Conservation (phyloP, 1,140 invertebrate species). For the Sarcophaga peregrina region DNA sequence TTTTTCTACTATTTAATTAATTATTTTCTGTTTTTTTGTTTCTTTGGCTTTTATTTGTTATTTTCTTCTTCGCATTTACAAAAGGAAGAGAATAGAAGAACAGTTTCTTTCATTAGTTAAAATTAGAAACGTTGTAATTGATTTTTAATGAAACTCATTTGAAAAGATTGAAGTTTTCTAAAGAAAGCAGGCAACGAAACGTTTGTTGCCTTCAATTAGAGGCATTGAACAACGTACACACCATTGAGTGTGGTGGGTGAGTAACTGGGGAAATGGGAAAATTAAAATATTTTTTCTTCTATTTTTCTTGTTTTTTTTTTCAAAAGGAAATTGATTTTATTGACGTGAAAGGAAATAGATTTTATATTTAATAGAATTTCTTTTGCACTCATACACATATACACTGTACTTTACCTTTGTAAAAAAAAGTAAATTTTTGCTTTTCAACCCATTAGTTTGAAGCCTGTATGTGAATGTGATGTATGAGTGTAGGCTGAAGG, state of each 20-base stretch:
- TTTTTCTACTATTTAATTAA: not conserved
- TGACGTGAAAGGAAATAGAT: not conserved
- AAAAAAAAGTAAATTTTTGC: too few species aligned
- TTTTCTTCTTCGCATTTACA: not conserved
- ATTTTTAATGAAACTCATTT: not conserved
- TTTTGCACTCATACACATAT: too few species aligned
- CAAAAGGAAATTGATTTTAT: constrained; percentile 9
- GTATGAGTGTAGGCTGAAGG: too few species aligned
- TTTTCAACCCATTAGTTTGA: too few species aligned
- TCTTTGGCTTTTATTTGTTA: not conserved
- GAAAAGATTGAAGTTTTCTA: not conserved
- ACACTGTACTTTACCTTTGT: too few species aligned
- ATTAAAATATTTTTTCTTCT: not conserved
- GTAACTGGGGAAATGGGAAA: not conserved
- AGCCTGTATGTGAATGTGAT: too few species aligned
- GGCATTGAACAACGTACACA: too few species aligned
- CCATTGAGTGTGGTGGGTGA: too few species aligned
- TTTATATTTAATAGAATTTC: not conserved
- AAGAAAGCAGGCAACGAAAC: not conserved
- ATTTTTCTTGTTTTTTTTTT: too few species aligned
- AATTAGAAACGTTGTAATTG: constrained; percentile 19
- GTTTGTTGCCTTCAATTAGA: too few species aligned
- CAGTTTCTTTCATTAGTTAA: constrained; percentile 23
- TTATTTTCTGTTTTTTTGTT: not conserved
- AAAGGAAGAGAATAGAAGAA: too few species aligned